A percentile compares a stretch with the other conserved stretches of the same genome.
Evolutionary conservation across 2,797 vertebrate genomes (phyloP).

Genomic region (Lophotriccus pileatus): DNA sequence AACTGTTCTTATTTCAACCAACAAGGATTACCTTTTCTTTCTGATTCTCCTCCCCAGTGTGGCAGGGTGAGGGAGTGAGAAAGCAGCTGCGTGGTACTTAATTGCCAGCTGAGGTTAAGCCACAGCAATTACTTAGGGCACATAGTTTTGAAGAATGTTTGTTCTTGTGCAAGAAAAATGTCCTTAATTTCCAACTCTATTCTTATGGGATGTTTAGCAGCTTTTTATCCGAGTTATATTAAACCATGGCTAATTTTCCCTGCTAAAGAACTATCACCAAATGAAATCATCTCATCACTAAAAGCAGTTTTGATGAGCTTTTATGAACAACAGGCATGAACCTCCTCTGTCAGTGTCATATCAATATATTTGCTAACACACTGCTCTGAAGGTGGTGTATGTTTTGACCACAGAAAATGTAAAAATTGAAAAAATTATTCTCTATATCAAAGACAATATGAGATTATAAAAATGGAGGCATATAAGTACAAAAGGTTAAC

Average conservation of each 20-base stretch:
- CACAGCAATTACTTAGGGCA: neutral
- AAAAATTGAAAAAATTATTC: neutral
- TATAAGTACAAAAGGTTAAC: neutral
- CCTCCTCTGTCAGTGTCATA: neutral
- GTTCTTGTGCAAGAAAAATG: neutral
- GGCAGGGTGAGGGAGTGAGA: neutral
- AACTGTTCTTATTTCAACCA: neutral
- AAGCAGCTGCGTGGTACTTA: neutral
- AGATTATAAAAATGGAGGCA: neutral
- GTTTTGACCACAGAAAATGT: neutral
- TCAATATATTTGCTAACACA: neutral
- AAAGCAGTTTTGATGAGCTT: neutral
- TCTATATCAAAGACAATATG: neutral
- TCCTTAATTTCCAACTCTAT: neutral
- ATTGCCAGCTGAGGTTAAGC: neutral
- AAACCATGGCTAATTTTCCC: neutral
- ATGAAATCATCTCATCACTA: neutral
- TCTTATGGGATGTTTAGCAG: neutral
- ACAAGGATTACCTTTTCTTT: neutral
- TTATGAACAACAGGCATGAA: neutral
- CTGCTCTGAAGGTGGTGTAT: neutral
- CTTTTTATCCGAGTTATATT: neutral
- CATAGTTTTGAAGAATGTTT: neutral
- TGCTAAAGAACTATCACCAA: neutral
- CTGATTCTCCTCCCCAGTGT: neutral